phyloP scores from a whole-genome alignment of 2,888 invertebrate species.

The Taenaris catops region DNA sequence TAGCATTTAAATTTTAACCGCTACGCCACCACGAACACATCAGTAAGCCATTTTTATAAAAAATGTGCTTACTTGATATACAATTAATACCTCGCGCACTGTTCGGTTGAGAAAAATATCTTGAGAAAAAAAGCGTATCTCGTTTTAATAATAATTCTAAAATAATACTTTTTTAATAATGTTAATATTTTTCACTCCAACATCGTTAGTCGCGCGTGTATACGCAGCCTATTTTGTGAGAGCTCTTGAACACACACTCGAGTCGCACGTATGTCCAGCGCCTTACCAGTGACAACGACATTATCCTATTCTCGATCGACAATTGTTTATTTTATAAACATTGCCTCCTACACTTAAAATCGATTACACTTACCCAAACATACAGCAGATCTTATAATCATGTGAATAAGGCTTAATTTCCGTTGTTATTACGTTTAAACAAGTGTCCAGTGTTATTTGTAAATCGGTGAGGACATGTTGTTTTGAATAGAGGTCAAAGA shows the following conservation, averaged over 20 bases:
- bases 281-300: conserved; percentile 64
- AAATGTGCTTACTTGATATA: too few species aligned
- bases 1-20: too few species aligned
- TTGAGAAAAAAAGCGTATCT: too few species aligned
- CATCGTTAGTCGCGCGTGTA: conserved; percentile 4
- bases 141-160: too few species aligned
- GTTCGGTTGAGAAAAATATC: too few species aligned
- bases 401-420: conserved; percentile 22
- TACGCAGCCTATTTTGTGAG: conserved; percentile 27
- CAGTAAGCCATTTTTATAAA: too few species aligned
- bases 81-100: too few species aligned
- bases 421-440: conserved; percentile 9
- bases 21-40: too few species aligned
- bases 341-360: conserved; percentile 26
- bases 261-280: conserved; percentile 47
- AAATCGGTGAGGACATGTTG: conserved; percentile 45
- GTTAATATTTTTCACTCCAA: too few species aligned
- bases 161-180: too few species aligned
- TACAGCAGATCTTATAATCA: too few species aligned
- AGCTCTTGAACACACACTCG: conserved; percentile 31
- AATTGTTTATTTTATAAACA: conserved; percentile 67
- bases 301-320: conserved; percentile 62
- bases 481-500: conserved; percentile 64
- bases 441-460: conserved; percentile 23
- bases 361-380: neutral